Base-by-base conservation (phyloP, 1,140 invertebrate species). In the Melanaphis sacchari region DNA sequence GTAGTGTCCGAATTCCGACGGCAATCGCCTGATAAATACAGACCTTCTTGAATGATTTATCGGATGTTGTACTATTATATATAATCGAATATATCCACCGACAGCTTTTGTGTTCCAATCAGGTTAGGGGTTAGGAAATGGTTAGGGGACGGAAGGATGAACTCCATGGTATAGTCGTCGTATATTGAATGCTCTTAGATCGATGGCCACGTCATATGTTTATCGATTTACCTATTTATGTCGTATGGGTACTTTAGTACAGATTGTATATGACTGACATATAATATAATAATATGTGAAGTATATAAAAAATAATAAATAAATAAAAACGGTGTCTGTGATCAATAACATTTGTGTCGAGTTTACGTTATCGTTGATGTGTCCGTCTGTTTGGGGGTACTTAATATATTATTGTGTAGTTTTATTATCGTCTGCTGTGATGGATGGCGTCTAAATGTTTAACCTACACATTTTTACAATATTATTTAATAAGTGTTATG, bases 371-470 rank as follows among this genome's bases (percentile, higher is more conserved):
- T 59, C 36, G 49, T 90, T 31, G 88, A 26, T 54, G 36, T 40
- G 49, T 46, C 43, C 46, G 43, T 43, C 49, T 22, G n/a, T 43
- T 89, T 46, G 87, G 21, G 59, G 4, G n/a, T 76, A 76, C 59
- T 11, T n/a, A 11, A 38, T 49, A 36, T 49, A 36, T 49, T 88
- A 49, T 88, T 26, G 36, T 49, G 43, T 90, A 76, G 31, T 76
- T 76, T 76, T 90, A 54, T 54, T 54, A 90, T 54, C 49, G 88
- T 90, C 36, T 26, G 31, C 9, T 1, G 40, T 90, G 88, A 90
- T 90, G 41, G 88, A 90, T 89, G 31, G 43, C 46, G 88, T 59
- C 46, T 54, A 54, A 54, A 90, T 90, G 18, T n/a, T 76, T 76
- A 76, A 76, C 88, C 49, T 38, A 26, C 40, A 31, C 52, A 38